phyloP scores from a whole-genome alignment of 1,140 invertebrate species.

The Drosophila arawakana region DNA sequence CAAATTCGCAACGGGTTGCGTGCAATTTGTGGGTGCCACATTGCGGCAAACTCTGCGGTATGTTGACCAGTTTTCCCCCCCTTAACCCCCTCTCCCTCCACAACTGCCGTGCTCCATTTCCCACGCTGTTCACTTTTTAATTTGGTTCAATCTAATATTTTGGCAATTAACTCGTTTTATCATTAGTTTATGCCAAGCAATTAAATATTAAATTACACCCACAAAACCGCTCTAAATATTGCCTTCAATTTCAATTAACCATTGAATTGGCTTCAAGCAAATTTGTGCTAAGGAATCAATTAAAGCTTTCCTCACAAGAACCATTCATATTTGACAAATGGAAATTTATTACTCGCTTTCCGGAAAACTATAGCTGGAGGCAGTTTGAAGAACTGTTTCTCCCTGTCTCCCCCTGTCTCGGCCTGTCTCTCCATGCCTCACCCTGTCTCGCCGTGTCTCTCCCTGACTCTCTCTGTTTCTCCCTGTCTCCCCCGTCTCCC shows the following conservation, averaged over 20 bases:
- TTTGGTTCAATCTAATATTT: neutral
- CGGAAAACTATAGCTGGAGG: neutral
- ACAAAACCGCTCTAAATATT: neutral
- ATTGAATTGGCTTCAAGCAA: neutral
- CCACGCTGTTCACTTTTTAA: neutral
- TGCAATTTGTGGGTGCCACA: conserved; percentile 38
- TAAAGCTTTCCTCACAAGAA: conserved; percentile 15
- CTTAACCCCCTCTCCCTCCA: neutral
- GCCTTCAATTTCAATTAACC: neutral
- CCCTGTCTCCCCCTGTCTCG: too few relatives aligned
- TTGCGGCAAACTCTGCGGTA: conserved; percentile 46
- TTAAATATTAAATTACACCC: neutral
- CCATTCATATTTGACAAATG: conserved; percentile 43
- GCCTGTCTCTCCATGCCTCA: neutral
- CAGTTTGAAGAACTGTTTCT: too few relatives aligned
- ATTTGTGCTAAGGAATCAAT: conserved; percentile 32
- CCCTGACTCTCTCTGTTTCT: too few relatives aligned
- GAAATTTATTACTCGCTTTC: conserved; percentile 64
- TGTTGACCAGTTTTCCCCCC: conserved; percentile 29
- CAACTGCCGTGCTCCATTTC: neutral
- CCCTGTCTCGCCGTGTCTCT: neutral
- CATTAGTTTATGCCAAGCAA: neutral
- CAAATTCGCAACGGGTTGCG: conserved; percentile 46
- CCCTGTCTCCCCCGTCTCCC: neutral
- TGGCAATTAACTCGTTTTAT: neutral